Base-by-base conservation (phyloP, 2,113 vertebrate genomes). In the Climacteris rufus region DNA sequence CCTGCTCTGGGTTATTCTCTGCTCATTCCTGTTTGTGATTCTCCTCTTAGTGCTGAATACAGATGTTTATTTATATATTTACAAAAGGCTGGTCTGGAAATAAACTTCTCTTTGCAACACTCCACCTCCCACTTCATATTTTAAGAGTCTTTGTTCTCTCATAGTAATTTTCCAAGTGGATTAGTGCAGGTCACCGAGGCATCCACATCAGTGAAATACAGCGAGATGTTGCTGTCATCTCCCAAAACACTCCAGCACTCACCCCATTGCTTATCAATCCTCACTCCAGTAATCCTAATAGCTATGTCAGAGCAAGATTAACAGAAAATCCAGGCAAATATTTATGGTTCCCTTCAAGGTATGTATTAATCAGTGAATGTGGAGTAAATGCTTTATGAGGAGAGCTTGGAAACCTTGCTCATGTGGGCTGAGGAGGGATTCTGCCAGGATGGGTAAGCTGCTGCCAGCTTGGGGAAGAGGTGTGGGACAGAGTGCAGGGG, bases 271-370 rank as follows among this genome's bases (percentile, higher is more conserved):
- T 93, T 94, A 95, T 94, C 92, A 95, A 45, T 63, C 89, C 25
- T 0, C 70, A 60, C 82, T 89, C 60, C 93, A 93, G 93, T 93
- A 89, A 96, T 93, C 83, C 94, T 94, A 88, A 95, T 83, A 88
- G 87, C 94, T 91, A 0, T 94, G 93, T 96, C 90, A 63, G 49
- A 80, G 90, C 42, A 60, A 86, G 91, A 88, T 95, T 91, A 95
- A 79, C 83, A 89, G 66, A 86, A 92, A 95, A 96, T 77, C 84
- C 85, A 59, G 68, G 60, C 75, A 93, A 81, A 75, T 96, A 92
- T 88, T 93, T 94, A 95, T 90, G 83, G 47, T 83, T 88, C 76
- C 75, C 49, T 92, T 88, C 85, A 70, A 93, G 92, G 75, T 93
- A 39, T 0, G 4, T 90, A 39, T 86, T 88, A 91, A 83, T 74